These are phyloP conservation scores for Syngnathus acus DNA, from an alignment of 2,797 vertebrate species.

Conservation along the genomic window DNA sequence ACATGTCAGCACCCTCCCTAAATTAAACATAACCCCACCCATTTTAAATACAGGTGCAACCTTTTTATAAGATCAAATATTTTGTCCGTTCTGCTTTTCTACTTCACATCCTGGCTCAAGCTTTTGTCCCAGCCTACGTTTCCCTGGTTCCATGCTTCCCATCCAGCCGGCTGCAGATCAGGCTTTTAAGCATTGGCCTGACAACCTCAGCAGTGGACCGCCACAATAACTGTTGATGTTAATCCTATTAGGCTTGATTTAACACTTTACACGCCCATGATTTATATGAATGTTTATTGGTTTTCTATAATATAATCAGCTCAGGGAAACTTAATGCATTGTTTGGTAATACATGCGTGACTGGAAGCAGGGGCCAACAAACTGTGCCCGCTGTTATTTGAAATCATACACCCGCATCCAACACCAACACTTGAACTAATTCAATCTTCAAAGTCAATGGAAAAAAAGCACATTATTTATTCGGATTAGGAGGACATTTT, in stretches of 20 bases:
- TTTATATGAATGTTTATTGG: conserved; percentile 85
- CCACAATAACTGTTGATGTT: conserved; percentile 83
- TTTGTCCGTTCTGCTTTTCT: conserved; percentile 48
- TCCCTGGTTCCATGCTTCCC: conserved; percentile 47
- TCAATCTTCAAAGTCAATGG: conserved; percentile 80
- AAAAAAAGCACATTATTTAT: conserved; percentile 79
- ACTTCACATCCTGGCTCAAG: conserved; percentile 41
- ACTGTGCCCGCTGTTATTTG: conserved; percentile 77
- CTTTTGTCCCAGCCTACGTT: conserved; percentile 47
- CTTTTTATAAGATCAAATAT: conserved; percentile 66
- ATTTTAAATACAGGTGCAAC: conserved; percentile 66
- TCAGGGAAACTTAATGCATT: conserved; percentile 82
- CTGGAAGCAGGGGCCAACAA: conserved; percentile 76
- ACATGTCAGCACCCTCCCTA: conserved; percentile 49
- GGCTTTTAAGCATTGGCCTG: conserved; percentile 72
- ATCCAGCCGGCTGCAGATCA: conserved; percentile 56
- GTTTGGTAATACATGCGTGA: conserved; percentile 80
- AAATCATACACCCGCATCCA: conserved; percentile 79
- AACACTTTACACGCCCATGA: conserved; percentile 81
- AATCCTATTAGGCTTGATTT: conserved; percentile 83
- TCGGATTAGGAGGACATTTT: conserved; percentile 77
- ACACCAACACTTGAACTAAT: conserved; percentile 81
- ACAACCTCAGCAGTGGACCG: conserved; percentile 70
- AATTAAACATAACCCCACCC: conserved; percentile 63
- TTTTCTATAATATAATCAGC: conserved; percentile 84